Percentiles rank a stretch among this genome's conserved stretches.
phyloP scores from a whole-genome alignment of 2,888 invertebrate species.

The Scaptodrosophila latifasciaeformis region DNA sequence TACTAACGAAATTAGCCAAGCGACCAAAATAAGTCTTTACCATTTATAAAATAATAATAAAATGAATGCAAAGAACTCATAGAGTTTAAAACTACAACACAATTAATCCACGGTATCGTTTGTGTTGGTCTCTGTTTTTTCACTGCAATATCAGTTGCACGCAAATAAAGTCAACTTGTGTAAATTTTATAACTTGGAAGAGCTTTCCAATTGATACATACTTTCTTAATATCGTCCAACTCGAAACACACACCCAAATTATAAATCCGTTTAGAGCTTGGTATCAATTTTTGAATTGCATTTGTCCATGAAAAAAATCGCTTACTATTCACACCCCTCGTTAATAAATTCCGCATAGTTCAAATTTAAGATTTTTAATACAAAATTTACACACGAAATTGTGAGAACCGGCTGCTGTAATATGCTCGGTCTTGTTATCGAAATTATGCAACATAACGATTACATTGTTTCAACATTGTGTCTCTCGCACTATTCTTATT shows the following conservation, averaged over 20 bases:
- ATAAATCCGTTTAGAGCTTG: constrained; percentile 46
- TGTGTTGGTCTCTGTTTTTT: no score
- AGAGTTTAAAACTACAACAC: no score
- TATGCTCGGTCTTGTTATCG: constrained; percentile 51
- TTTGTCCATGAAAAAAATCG: constrained; percentile 32
- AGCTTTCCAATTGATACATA: no score
- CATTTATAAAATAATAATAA: no score
- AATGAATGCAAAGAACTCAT: no score
- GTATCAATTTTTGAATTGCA: constrained; percentile 33
- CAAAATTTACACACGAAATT: constrained; percentile 22
- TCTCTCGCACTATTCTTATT: no score
- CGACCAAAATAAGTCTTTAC: no score
- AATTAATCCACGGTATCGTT: no score
- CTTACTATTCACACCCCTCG: constrained; percentile 9
- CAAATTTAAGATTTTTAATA: constrained; percentile 25
- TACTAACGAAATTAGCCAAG: no score
- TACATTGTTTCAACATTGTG: constrained; percentile 23
- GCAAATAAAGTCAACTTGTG: no score
- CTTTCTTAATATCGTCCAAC: constrained; percentile 40
- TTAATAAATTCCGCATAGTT: constrained; percentile 39
- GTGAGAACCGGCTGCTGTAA: not conserved
- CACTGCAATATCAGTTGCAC: no score
- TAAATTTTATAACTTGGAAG: no score
- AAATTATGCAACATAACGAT: constrained; percentile 48
- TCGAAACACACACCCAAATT: constrained; percentile 55